Evolutionary conservation across 2,797 vertebrate species (phyloP), one percentile per base, ranked within the genome.

Genomic region (Oreonectes daqikongensis): DNA sequence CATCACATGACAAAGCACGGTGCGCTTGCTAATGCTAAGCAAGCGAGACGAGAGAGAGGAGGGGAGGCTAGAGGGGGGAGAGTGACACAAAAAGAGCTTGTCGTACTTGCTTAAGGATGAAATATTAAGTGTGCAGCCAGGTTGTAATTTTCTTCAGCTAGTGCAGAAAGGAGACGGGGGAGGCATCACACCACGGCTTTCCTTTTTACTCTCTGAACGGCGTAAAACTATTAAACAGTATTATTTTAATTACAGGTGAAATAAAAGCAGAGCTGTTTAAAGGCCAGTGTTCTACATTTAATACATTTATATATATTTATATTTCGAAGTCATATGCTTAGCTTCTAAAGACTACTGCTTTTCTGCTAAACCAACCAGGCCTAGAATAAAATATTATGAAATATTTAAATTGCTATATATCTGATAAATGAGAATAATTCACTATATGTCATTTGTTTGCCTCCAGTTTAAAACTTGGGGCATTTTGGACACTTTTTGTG

Each of bases 101-200:
- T 93, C 91, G 92, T 89, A 92, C 88, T 92, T 87, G 90, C 89
- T 92, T 92, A 91, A 91, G 88, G 89, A 86, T 92, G 89, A 92
- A 93, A 92, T 92, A 93, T 92, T 91, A 92, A 92, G 91, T 90
- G 89, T 89, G 85, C 89, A 92, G 90, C 91, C 90, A 93, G 91
- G 92, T 92, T 92, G 89, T 93, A 93, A 93, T 93, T 93, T 93
- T 91, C 91, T 88, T 80, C 87, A 89, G 89, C 55, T 61, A 89
- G 88, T 74, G 44, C 86, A 89, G 88, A 88, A 88, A 83, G 85
- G 88, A 86, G 86, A 72, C 57, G 83, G 87, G 64, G 84, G 89
- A 89, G 86, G 90, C 91, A 92, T 93, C 91, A 88, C 88, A 83
- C 68, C 30, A 30, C 72, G 38, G 65, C 69, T 59, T 55, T 55